Evolutionary conservation across 92 coral and sea anemone species (phyloP).

Genomic region (Zoanthus gigantus): DNA sequence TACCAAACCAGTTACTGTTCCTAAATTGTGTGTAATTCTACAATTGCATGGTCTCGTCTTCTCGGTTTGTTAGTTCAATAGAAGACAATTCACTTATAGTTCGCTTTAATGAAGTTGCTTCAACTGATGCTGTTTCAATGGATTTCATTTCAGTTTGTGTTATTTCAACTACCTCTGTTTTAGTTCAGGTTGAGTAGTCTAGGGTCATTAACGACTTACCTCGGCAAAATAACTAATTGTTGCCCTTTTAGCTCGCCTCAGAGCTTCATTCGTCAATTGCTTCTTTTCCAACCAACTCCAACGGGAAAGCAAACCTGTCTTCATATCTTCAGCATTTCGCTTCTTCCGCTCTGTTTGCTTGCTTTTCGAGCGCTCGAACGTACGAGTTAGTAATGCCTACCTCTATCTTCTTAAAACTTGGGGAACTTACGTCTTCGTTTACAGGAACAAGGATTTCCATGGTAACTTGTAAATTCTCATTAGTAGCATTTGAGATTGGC

Average conservation of each 20-base stretch:
- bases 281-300: not conserved
- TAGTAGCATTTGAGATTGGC: constrained; percentile 13
- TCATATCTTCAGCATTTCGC: constrained; percentile 29
- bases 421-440: constrained; percentile 21
- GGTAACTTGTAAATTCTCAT: not conserved
- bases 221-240: constrained; percentile 1
- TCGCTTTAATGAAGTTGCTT: no score
- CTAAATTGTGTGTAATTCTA: no score
- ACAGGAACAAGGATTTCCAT: constrained; percentile 40
- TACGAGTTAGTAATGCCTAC: constrained; percentile 13
- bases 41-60: no score
- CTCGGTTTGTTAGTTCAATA: no score
- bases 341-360: constrained; percentile 18
- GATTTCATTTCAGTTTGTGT: no score
- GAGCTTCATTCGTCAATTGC: not conserved
- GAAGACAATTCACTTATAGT: no score
- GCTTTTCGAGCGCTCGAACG: not conserved
- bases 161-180: no score
- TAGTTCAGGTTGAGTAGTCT: no score
- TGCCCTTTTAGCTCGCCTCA: constrained; percentile 18
- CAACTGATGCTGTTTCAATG: no score
- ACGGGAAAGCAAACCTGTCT: not conserved
- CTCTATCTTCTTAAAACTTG: constrained; percentile 32
- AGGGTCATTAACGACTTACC: not conserved
- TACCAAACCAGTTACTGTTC: no score